Evolutionary conservation across 2,113 vertebrate species (phyloP).

Genomic region (Copsychus sechellarum): DNA sequence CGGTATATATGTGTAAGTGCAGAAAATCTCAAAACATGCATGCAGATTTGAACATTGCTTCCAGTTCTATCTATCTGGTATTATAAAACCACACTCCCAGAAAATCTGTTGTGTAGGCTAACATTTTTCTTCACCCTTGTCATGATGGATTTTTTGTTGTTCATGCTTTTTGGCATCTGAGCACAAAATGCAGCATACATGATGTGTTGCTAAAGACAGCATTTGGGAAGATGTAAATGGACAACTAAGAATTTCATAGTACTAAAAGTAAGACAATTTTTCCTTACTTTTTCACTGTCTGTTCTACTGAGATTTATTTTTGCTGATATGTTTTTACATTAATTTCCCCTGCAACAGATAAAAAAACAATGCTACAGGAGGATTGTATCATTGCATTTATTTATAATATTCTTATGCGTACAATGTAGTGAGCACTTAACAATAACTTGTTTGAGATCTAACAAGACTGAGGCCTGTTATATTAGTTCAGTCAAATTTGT

Average conservation of each 20-base stretch:
- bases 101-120: conserved; percentile 18
- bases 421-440: not conserved
- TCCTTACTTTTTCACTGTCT: not conserved
- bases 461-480: not conserved
- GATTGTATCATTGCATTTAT: not conserved
- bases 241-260: not conserved
- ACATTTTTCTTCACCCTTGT: conserved; percentile 7
- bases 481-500: not conserved
- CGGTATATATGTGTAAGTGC: not conserved
- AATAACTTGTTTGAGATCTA: not conserved
- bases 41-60: not conserved
- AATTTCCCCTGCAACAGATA: not conserved
- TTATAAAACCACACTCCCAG: not conserved
- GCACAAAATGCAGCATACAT: not conserved
- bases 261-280: not conserved
- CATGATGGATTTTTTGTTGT: not conserved
- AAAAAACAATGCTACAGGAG: not conserved
- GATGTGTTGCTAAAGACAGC: not conserved
- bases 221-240: not conserved
- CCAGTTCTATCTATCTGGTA: not conserved
- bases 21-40: conserved; percentile 32
- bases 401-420: not conserved
- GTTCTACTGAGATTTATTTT: not conserved
- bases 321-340: not conserved
- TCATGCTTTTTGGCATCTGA: not conserved